Evolutionary conservation across 2,797 vertebrate genomes (phyloP).

Genomic region (Podarcis siculus): DNA sequence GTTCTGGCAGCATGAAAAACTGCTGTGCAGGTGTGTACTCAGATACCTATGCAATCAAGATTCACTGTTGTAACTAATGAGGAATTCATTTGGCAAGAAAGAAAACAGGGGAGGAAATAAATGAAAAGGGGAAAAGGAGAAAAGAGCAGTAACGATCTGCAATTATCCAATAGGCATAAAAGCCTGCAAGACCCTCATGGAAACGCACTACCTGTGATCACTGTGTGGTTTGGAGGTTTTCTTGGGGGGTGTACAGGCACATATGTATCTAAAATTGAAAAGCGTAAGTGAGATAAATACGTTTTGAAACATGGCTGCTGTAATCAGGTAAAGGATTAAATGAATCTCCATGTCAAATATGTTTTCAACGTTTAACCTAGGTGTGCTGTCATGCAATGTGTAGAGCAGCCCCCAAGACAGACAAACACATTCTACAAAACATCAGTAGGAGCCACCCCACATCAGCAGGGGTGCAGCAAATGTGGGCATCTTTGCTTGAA

Average conservation of each 20-base stretch:
- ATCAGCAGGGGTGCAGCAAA: neutral
- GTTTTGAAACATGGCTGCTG: neutral
- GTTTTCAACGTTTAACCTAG: neutral
- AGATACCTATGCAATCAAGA: neutral
- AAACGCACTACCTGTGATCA: neutral
- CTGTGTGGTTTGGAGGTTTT: too few species aligned
- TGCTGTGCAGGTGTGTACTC: neutral
- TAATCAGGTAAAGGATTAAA: neutral
- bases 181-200: neutral
- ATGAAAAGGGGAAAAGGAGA: neutral
- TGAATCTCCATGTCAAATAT: neutral
- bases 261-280: neutral
- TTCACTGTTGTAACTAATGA: slow-evolving; percentile 1
- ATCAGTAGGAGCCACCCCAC: neutral
- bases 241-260: neutral
- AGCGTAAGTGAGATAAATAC: neutral
- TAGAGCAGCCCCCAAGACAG: neutral
- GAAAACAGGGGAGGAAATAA: neutral
- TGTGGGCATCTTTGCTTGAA: neutral
- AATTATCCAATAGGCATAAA: neutral
- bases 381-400: neutral
- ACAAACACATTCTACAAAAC: neutral
- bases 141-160: neutral
- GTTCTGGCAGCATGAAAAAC: neutral
- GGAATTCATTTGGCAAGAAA: neutral